A percentile compares a stretch with the other conserved stretches of the same genome.
phyloP scores from a whole-genome alignment of 23 tunicate species.

The Ciona savignyi region DNA sequence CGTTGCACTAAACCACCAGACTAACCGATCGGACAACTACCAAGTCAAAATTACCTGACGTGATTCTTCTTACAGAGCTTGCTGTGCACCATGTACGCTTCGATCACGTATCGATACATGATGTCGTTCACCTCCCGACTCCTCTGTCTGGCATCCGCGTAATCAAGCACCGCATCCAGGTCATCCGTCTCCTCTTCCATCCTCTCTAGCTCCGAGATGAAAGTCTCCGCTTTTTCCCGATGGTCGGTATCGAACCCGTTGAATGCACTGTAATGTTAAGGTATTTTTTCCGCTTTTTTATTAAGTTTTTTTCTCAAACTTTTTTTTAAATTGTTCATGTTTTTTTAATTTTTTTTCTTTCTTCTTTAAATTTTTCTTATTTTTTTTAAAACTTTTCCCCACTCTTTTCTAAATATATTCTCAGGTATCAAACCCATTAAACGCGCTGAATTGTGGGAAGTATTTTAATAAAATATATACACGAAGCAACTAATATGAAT shows the following conservation, averaged over 20 bases:
- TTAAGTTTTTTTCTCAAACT: no score
- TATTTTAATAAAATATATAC: no score
- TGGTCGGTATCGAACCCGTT: slow-evolving; percentile 34
- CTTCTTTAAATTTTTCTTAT: no score
- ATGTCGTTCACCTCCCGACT: slow-evolving; percentile 42
- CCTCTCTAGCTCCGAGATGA: slow-evolving; percentile 29
- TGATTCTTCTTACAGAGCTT: slow-evolving; percentile 44
- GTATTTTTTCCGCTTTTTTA: no score
- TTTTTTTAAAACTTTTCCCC: no score
- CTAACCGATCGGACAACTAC: background rate
- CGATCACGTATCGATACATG: slow-evolving; percentile 44
- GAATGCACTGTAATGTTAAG: slow-evolving; percentile 31
- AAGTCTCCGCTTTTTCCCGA: slow-evolving; percentile 5
- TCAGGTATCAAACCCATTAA: no score
- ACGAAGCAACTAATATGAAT: no score
- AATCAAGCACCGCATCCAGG: slow-evolving; percentile 36
- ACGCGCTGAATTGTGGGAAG: no score
- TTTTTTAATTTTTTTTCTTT: no score
- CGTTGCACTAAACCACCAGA: background rate
- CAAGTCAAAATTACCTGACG: slow-evolving; percentile 25
- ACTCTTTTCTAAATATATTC: no score
- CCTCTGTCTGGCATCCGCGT: slow-evolving; percentile 38
- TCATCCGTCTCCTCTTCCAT: slow-evolving; percentile 47
- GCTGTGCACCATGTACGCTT: slow-evolving; percentile 46
- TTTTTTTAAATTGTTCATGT: no score